phyloP scores from a whole-genome alignment of 2,797 vertebrate species.

The Myotis pilosus region DNA sequence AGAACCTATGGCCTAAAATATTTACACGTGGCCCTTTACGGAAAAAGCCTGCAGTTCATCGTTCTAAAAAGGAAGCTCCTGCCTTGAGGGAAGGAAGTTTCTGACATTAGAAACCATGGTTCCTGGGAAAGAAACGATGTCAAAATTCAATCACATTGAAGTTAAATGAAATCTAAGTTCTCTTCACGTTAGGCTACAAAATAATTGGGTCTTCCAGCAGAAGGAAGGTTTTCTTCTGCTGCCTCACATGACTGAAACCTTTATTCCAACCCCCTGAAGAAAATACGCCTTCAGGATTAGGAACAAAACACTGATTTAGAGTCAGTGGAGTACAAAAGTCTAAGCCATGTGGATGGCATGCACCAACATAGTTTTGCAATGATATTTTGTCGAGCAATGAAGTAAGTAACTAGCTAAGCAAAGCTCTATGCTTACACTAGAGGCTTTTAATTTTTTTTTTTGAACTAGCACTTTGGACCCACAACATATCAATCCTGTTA shows the following conservation, averaged over 20 bases:
- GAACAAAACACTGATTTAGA: neutral
- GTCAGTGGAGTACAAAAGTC: neutral
- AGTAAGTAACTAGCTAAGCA: neutral
- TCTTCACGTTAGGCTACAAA: neutral
- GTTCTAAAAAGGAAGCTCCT: neutral
- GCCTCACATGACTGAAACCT: neutral
- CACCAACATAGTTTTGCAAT: slow-evolving; percentile 12
- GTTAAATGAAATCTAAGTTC: neutral
- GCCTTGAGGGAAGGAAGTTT: neutral
- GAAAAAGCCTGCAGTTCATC: neutral
- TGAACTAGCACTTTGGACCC: neutral
- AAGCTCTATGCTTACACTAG: neutral
- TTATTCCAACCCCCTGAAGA: neutral
- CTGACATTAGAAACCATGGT: neutral
- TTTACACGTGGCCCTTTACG: neutral
- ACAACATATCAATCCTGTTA: slow-evolving; percentile 44
- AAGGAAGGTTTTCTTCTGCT: neutral
- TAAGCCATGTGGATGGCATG: neutral
- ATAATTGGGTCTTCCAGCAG: neutral
- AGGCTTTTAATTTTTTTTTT: neutral
- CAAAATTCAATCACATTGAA: neutral
- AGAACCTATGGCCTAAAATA: neutral
- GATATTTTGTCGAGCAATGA: slow-evolving; percentile 35
- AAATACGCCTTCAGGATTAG: neutral
- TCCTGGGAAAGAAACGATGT: neutral